Percentiles rank a stretch among this genome's conserved stretches.
Evolutionary conservation across 2,113 vertebrate genomes (phyloP).

Genomic region (Leucopsar rothschildi): DNA sequence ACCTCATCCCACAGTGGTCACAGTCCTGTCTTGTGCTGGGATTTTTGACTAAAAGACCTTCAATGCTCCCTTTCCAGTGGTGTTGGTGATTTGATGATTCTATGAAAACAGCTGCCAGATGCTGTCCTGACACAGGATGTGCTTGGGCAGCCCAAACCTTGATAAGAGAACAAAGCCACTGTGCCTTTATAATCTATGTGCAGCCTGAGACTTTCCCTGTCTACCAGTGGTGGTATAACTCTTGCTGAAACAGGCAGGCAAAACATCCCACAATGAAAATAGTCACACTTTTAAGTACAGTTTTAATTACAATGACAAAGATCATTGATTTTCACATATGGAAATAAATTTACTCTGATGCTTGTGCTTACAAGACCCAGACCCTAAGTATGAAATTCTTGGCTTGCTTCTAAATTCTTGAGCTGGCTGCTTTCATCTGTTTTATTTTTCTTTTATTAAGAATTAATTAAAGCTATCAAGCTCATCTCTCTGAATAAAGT

Average conservation of each 20-base stretch:
- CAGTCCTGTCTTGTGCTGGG: not conserved
- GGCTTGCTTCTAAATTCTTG: not conserved
- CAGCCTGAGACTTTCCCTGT: not conserved
- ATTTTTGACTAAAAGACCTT: not conserved
- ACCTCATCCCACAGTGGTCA: not conserved
- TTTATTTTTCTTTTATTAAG: constrained; percentile 4
- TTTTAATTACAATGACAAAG: constrained; percentile 10
- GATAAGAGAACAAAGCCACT: not conserved
- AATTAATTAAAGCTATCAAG: constrained; percentile 18
- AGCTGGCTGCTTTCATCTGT: not conserved
- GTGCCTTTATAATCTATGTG: not conserved
- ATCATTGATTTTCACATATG: not conserved
- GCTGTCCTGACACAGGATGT: not conserved
- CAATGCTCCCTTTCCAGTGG: not conserved
- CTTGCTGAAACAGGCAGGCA: not conserved
- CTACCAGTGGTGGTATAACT: not conserved
- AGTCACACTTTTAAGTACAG: not conserved
- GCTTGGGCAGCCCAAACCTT: not conserved
- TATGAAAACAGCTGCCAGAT: not conserved
- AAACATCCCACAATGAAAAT: not conserved
- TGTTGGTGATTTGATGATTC: not conserved
- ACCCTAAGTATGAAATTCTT: not conserved
- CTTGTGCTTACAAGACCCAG: not conserved
- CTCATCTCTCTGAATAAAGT: not conserved
- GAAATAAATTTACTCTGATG: not conserved